Evolutionary conservation across 2,888 invertebrate genomes (phyloP), one percentile per base, ranked within the genome.

Genomic region (Agonopterix heracliana): DNA sequence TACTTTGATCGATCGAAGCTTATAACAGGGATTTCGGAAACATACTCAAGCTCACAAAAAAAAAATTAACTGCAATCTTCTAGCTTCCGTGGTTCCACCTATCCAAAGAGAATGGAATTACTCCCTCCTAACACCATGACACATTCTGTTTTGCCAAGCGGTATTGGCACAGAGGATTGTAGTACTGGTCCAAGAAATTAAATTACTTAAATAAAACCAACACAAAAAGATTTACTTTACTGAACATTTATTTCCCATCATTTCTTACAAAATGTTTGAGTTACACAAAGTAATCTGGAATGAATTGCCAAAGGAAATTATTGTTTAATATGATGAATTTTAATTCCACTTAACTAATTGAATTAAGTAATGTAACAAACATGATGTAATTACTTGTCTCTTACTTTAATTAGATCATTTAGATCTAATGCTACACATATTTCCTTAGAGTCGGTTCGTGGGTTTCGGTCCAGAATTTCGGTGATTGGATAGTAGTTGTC

Each of bases 401-500:
- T 85, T 72, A 89, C 88, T 85, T 81, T 88, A 65, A 89, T 81
- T 68, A 89, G 89, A 81, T 89, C 89, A 61, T 85, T 80, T 60
- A 89, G 87, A 80, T 89, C 83, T 81, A 89, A 68, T 54, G 85
- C 89, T 80, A 89, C 89, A 76, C 89, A 89, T 70, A 88, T 87
- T 80, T 89, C 89, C 71, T 89, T 89, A 44, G 87, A 84, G 59
- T 88, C 89, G 40, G 89, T 89, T 60, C 78, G 85, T 51, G 89
- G 89, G 63, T 89, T 89, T 57, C 88, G 68, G 60, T 89, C 89
- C 73, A 89, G 59, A 62, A 89, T 89, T 76, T 89, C 90, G 49
- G 90, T 88, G 48, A 90, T 90, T 41, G 91, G 90, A 63, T 90
- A 90, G 68, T 91, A 91, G 60, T 90, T 89, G 35, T 90, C 89